Conservation (phyloP, 2,888 invertebrate genomes). For the Melikaiella ostensackeni region DNA sequence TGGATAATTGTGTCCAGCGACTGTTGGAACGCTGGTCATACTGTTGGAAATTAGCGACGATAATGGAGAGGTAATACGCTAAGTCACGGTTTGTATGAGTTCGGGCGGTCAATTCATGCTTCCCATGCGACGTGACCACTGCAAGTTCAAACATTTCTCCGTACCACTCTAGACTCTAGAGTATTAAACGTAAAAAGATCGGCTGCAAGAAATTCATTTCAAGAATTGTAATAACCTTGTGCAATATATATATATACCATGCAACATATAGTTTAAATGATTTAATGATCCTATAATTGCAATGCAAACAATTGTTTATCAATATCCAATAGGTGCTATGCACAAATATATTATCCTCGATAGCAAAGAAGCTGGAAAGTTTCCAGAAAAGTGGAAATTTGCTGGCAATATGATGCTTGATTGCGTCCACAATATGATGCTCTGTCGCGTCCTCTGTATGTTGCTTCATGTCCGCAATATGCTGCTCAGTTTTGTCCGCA, state of each 20-base stretch:
- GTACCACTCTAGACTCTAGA: neutral
- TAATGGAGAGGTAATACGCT: slow-evolving; percentile 56
- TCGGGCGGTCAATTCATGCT: slow-evolving; percentile 27
- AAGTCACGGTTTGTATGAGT: slow-evolving; percentile 53
- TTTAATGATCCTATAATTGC: neutral
- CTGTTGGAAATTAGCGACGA: slow-evolving; percentile 57
- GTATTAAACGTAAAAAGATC: no score
- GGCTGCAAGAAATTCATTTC: neutral
- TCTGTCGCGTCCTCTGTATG: no score
- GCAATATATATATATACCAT: neutral
- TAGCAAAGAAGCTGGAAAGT: no score
- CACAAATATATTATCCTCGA: no score
- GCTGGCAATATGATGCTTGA: no score
- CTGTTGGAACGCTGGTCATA: slow-evolving; percentile 6
- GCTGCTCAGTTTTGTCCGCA: no score
- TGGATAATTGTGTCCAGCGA: slow-evolving; percentile 53
- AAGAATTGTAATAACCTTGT: neutral
- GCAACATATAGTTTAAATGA: neutral
- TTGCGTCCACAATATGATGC: no score
- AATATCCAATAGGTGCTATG: neutral
- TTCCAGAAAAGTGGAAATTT: no score
- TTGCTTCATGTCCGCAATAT: no score
- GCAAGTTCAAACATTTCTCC: neutral
- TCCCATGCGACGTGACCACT: neutral
- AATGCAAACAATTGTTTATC: neutral